Evolutionary conservation across 2,888 invertebrate species (phyloP), one percentile per base, ranked within the genome.

Genomic region (Sisyra terminalis): DNA sequence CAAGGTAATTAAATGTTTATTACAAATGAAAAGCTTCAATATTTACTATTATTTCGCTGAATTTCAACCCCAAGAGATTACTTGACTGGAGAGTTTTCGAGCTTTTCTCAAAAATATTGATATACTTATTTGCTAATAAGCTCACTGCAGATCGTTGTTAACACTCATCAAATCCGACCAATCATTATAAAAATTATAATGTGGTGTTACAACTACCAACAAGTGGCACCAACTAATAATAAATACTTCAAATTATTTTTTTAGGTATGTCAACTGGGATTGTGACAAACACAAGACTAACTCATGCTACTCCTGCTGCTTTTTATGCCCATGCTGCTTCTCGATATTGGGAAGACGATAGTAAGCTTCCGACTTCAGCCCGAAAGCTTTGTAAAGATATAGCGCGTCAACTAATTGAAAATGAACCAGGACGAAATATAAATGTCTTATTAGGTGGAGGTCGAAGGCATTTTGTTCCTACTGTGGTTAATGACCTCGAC

Each of bases 361-460:
- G 31, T 52, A 59, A 53, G 50, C 56, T 64, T 24, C 61, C 64
- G 1, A 13, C 42, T 1, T 53, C 54, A 14, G 53, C 56, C 0
- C 31, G 44, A 2, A 29, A 52, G 48, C 44, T 72, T 64, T 55
- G 54, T 51, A 68, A 69, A 49, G 78, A 78, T 50, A 75, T 78
- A 43, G 75, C 73, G 0, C 57, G 70, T 1, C 78, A 78, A 51
- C 58, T 78, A 40, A 60, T 78, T 15, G 72, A 75, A 51, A 68
- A 72, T 48, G 60, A 61, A 9, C 75, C 77, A 0, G 77, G 76
- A 36, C 70, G 61, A 49, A 61, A 67, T 42, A 64, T 75, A 29
- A 73, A 73, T 56, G 76, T 75, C 1, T 66, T 78, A 6, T 59
- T 78, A 53, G 78, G 76, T 9, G 77, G 78, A 2, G 78, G 77